Conservation (phyloP, 2,113 vertebrate genomes). For the Aphelocoma coerulescens region DNA sequence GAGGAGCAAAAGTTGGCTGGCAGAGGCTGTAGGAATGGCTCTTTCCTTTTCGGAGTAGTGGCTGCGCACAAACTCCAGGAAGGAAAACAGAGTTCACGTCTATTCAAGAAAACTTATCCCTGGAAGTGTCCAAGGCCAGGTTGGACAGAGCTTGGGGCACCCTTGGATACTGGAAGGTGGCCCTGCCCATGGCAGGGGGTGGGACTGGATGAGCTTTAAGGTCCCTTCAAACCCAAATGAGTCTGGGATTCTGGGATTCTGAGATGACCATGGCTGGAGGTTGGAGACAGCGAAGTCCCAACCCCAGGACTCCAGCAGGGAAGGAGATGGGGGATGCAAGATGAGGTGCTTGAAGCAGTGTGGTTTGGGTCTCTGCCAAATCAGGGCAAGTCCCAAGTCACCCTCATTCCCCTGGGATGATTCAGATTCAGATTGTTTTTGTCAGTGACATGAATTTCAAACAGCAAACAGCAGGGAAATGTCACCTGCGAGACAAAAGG, state of each 20-base stretch:
- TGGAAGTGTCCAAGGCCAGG: not conserved
- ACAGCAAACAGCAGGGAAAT: not conserved
- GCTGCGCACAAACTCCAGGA: not conserved
- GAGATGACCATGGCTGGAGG: not conserved
- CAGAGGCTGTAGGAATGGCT: not conserved
- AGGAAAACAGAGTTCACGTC: not conserved
- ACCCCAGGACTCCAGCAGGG: not conserved
- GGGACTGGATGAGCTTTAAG: not conserved
- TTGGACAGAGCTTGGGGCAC: not conserved
- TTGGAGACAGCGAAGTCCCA: accelerated
- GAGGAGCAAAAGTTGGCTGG: not conserved
- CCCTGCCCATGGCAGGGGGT: not conserved
- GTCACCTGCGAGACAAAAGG: not conserved
- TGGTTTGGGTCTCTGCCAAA: not conserved
- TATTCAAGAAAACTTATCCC: not conserved
- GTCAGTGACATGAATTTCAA: not conserved
- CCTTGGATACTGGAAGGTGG: not conserved
- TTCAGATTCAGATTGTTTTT: not conserved
- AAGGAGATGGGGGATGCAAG: not conserved
- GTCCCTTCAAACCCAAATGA: not conserved
- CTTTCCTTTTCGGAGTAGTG: not conserved
- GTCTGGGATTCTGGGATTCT: not conserved
- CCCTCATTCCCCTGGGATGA: not conserved
- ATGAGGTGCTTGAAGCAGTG: not conserved
- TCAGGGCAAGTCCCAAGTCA: not conserved